Evolutionary conservation across 2,113 vertebrate genomes (phyloP), one percentile per base, ranked within the genome.

Genomic region (Oostethus manadensis): DNA sequence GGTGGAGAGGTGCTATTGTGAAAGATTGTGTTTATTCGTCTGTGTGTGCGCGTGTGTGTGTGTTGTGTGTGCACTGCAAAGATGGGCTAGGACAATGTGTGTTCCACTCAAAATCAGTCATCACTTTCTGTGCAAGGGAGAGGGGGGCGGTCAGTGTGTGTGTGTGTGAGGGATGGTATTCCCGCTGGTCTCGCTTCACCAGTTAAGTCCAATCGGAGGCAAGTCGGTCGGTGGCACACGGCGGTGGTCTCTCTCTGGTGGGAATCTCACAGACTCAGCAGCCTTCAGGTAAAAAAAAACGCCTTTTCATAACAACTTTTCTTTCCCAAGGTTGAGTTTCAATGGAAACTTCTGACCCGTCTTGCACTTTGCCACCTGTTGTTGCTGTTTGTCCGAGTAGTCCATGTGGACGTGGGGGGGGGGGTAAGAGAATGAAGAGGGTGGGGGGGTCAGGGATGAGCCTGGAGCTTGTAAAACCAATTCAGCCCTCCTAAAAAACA

Each of bases 171-270:
- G 53, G 68, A 63, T 60, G 51, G 77, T 80, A 77, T 78, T 83
- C 78, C 76, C 78, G 73, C 66, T 84, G 42, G 69, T 87, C 79
- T 84, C 61, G 59, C 80, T 84, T 62, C 68, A 76, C 75, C 72
- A 73, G 75, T 80, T 71, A 79, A 86, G 78, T 86, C 76, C 62
- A 74, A 83, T 86, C 83, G 73, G 78, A 84, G 68, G 70, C 72
- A 74, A n/a, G 76, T 69, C 73, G 64, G 67, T 77, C 29, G 29
- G 29, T 7, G 77, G 72, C 63, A 74, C 66, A 51, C 73, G 8
- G 67, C n/a, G 58, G 83, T 76, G 75, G 79, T 84, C 75, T 82
- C 70, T 76, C 4, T 68, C 57, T 59, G 60, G 64, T 54, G 45
- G 10, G 26, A n/a, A 17, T 35, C 17, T 54, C 10, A 11, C 53